These are phyloP conservation scores for Octonoba sinensis DNA, from an alignment of 2,888 invertebrate genomes.

Conservation along the genomic window DNA sequence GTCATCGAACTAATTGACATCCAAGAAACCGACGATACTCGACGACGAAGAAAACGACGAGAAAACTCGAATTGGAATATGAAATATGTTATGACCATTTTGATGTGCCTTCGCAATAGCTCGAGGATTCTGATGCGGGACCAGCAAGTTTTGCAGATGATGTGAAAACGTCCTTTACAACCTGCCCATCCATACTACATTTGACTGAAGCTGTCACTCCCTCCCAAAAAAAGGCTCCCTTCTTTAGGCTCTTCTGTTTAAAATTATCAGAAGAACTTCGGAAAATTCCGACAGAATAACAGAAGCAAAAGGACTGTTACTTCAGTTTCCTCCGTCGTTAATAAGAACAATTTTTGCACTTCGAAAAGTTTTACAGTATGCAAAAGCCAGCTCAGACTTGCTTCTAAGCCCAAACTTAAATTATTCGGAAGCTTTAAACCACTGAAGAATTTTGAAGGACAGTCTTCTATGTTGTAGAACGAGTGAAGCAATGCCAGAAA, in stretches of 20 bases:
- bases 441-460: not conserved
- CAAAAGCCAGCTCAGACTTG: slow-evolving; percentile 2
- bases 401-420: not conserved
- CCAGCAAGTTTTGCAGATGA: too few species aligned
- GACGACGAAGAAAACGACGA: too few species aligned
- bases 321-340: not conserved
- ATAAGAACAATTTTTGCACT: slow-evolving; percentile 1
- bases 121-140: too few species aligned
- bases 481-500: not conserved
- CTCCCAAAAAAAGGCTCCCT: too few species aligned
- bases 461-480: not conserved
- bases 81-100: too few species aligned
- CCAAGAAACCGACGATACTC: too few species aligned
- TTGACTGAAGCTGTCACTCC: too few species aligned
- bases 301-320: not conserved
- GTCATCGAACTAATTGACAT: too few species aligned
- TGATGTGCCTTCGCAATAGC: too few species aligned
- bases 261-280: not conserved
- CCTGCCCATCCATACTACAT: too few species aligned
- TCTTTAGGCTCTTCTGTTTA: slow-evolving; percentile 2
- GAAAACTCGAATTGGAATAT: too few species aligned
- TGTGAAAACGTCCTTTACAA: too few species aligned
- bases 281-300: slow-evolving; percentile 6
- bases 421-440: slow-evolving; percentile 4
- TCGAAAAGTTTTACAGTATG: not conserved